Evolutionary conservation across 1,140 invertebrate species (phyloP), one percentile per base, ranked within the genome.

Genomic region (Anoplophora glabripennis): DNA sequence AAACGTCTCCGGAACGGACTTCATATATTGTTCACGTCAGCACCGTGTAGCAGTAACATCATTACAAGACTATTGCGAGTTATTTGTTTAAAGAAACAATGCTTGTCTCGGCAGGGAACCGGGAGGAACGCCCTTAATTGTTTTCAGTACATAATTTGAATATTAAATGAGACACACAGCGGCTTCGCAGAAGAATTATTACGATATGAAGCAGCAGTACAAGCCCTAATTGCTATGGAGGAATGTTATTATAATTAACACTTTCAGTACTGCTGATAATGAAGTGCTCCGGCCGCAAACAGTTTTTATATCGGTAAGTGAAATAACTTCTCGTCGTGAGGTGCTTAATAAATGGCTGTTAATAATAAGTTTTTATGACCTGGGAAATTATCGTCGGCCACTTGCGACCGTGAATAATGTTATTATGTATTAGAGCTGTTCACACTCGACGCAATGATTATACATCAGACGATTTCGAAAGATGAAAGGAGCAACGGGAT

Each of bases 51-150:
- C 45, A 4, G 17, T 47, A 38, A 56, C 54, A 34, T 48, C 44
- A 59, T 59, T 59, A 59, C 57, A 59, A 59, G 41, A 18, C 48
- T 21, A 57, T 59, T 49, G 57, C 49, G 35, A 59, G 57, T 59
- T 59, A 59, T 52, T 59, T 59, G 57, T 59, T 59, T 52, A 41
- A 53, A 59, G 49, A 59, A 46, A 52, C 48, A 59, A 59, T 53
- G 48, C 40, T 53, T 59, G n/a, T 42, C 57, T 44, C 57, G 8
- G 18, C 49, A 42, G 57, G 55, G 57, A 49, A 37, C 36, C 47
- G n/a, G 8, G 18, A 35, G 37, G 38, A 57, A 42, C 42, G 42
- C 56, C 56, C 47, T 57, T 57, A 57, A 57, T 57, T 57, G 56
- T 57, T 38, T 51, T 57, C n/a, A 45, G 47, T 57, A 57, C 56